Base-by-base conservation (phyloP, 2,113 vertebrate genomes). In the Nothocercus julius region DNA sequence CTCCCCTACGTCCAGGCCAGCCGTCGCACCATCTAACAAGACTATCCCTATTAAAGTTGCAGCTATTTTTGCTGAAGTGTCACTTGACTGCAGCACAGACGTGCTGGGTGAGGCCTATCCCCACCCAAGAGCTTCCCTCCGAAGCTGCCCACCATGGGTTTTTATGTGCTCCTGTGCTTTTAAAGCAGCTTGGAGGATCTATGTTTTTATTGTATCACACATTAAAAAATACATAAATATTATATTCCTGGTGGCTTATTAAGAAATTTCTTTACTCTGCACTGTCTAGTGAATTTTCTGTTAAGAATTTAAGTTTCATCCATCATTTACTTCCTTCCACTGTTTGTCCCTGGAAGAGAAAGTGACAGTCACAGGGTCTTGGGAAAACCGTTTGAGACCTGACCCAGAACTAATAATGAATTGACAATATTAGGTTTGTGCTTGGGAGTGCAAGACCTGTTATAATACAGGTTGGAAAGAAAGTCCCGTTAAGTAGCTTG, bases 251-350 rank as follows among this genome's bases (percentile, higher is more conserved):
- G n/a, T 76, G n/a, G 36, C 49, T 92, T 83, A 82, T 77, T 89
- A n/a, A 89, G 83, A 93, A 77, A 69, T 75, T 72, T 89, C 58
- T 84, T 85, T 89, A 82, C 13, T n/a, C 30, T 80, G 30, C 36
- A 88, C 45, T 54, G 56, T 54, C 44, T 85, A 54, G 91, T 91
- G 45, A 83, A 64, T 90, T 92, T 91, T 63, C 45, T 51, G 42
- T 88, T 67, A 76, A 82, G 82, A 93, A 85, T 79, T 81, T 89
- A 54, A 92, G 66, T 67, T 92, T 80, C 93, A 90, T 82, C 82
- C 75, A 92, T 92, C 75, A 96, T 92, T 95, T 90, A 47, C 69
- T 82, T 94, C 54, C 54, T 56, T 56, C 28, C 28, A 30, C 54
- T 56, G 72, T 70, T 94, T 93, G 85, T 92, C 91, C 92, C 86